Evolutionary conservation across 2,888 invertebrate species (phyloP).

Genomic region (Eristalis tenax): DNA sequence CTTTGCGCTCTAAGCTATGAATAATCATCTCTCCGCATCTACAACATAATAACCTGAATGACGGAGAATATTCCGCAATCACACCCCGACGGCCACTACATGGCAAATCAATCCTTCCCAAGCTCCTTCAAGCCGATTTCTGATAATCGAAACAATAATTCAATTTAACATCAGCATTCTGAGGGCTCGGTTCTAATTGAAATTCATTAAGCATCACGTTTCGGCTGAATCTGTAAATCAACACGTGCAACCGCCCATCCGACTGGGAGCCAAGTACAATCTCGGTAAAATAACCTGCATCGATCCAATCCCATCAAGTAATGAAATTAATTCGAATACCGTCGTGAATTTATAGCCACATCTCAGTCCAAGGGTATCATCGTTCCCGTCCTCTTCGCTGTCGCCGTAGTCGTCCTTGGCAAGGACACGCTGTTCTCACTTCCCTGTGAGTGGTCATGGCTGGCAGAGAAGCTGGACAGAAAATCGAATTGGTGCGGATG

Average conservation of each 20-base stretch:
- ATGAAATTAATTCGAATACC: neutral
- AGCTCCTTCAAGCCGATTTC: too few relatives aligned
- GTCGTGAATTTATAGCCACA: neutral
- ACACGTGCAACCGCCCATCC: neutral
- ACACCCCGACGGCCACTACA: too few relatives aligned
- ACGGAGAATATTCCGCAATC: too few relatives aligned
- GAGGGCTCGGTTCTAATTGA: slow-evolving; percentile 33
- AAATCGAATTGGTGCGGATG: slow-evolving; percentile 22
- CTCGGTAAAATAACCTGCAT: neutral
- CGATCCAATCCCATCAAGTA: neutral
- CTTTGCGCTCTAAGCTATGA: too few relatives aligned
- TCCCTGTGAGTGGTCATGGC: neutral
- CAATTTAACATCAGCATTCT: slow-evolving; percentile 23
- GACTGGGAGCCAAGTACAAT: too few relatives aligned
- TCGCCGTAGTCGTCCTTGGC: neutral
- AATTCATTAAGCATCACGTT: slow-evolving; percentile 25
- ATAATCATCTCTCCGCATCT: too few relatives aligned
- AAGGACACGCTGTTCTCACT: slow-evolving; percentile 22
- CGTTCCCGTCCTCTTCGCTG: too few relatives aligned
- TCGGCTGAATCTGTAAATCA: neutral
- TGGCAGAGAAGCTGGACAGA: neutral
- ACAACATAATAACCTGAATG: too few relatives aligned
- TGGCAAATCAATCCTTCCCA: too few relatives aligned
- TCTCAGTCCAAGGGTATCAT: neutral
- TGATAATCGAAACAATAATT: slow-evolving; percentile 13